Percentiles rank a stretch among this genome's conserved stretches.
Evolutionary conservation across 2,113 vertebrate genomes (phyloP).

Genomic region (Percina caprodes): DNA sequence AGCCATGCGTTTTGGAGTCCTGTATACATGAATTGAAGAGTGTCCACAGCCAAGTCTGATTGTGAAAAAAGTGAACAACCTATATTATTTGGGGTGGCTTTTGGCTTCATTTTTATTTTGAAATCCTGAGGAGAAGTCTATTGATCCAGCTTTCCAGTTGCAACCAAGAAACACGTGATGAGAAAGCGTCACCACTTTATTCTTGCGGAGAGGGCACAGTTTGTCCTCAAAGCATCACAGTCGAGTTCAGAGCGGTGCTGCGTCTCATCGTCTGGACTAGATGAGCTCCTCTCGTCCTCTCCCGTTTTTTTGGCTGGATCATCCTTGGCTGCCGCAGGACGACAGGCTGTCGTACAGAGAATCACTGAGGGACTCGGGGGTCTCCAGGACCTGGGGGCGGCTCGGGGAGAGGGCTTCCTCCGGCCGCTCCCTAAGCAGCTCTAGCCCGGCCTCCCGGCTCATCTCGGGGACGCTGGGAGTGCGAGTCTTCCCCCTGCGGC

Average conservation of each 20-base stretch:
- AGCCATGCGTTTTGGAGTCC: slow-evolving; percentile 67
- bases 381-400: slow-evolving; percentile 88
- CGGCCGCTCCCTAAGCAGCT: slow-evolving; percentile 85
- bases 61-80: slow-evolving; percentile 59
- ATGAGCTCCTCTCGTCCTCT: background rate
- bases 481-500: slow-evolving; percentile 84
- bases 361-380: slow-evolving; percentile 94
- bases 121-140: slow-evolving; percentile 78
- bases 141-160: slow-evolving; percentile 67
- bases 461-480: slow-evolving; percentile 89
- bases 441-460: slow-evolving; percentile 88
- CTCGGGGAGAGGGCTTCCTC: slow-evolving; percentile 87
- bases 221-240: slow-evolving; percentile 48
- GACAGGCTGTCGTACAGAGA: slow-evolving; percentile 96
- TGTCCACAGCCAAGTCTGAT: slow-evolving; percentile 46
- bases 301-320: slow-evolving; percentile 39
- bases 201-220: slow-evolving; percentile 13
- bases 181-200: slow-evolving; percentile 7
- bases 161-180: slow-evolving; percentile 40
- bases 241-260: slow-evolving; percentile 2
- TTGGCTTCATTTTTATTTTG: slow-evolving; percentile 72
- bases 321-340: slow-evolving; percentile 96
- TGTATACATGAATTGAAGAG: slow-evolving; percentile 53
- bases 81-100: slow-evolving; percentile 54
- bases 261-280: background rate